Conservation (phyloP, 2,888 invertebrate genomes). For the Hypomecis atomaria region DNA sequence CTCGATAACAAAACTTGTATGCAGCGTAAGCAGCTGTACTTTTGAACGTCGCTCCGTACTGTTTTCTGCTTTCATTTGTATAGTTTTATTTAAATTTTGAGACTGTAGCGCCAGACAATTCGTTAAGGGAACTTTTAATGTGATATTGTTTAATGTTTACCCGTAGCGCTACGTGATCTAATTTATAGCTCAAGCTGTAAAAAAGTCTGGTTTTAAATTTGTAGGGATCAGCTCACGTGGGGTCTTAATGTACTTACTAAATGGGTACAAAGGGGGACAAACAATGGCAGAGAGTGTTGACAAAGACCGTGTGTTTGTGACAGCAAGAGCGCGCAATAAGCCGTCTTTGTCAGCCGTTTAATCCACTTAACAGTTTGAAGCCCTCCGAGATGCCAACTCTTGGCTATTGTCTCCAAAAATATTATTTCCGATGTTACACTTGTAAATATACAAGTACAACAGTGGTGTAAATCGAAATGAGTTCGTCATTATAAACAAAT, state of each 20-base stretch:
- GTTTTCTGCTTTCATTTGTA: background rate
- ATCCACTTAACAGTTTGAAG: slow-evolving; percentile 76
- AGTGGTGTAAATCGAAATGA: too few species aligned
- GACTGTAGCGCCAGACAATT: slow-evolving; percentile 7
- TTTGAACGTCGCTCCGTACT: slow-evolving; percentile 9
- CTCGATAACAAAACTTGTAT: slow-evolving; percentile 28
- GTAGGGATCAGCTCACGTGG: slow-evolving; percentile 27
- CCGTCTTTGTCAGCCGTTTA: slow-evolving; percentile 74
- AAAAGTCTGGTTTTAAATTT: slow-evolving; percentile 48
- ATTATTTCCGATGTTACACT: slow-evolving; percentile 56
- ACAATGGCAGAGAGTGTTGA: slow-evolving; percentile 63
- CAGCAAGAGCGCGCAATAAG: slow-evolving; percentile 65
- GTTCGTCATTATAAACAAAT: too few species aligned
- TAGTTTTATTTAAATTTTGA: slow-evolving; percentile 10
- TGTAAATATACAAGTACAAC: too few species aligned
- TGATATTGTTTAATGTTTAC: slow-evolving; percentile 37
- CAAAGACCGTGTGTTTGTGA: slow-evolving; percentile 61
- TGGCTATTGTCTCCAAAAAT: slow-evolving; percentile 62
- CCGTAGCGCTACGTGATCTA: slow-evolving; percentile 52
- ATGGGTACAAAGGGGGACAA: slow-evolving; percentile 47
- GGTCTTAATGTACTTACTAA: slow-evolving; percentile 44
- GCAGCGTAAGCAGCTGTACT: slow-evolving; percentile 21
- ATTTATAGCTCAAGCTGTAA: slow-evolving; percentile 53
- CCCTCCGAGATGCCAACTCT: slow-evolving; percentile 58
- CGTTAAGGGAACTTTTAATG: slow-evolving; percentile 35